phyloP scores from a whole-genome alignment of 2,113 vertebrate genomes.

The Callithrix jacchus region DNA sequence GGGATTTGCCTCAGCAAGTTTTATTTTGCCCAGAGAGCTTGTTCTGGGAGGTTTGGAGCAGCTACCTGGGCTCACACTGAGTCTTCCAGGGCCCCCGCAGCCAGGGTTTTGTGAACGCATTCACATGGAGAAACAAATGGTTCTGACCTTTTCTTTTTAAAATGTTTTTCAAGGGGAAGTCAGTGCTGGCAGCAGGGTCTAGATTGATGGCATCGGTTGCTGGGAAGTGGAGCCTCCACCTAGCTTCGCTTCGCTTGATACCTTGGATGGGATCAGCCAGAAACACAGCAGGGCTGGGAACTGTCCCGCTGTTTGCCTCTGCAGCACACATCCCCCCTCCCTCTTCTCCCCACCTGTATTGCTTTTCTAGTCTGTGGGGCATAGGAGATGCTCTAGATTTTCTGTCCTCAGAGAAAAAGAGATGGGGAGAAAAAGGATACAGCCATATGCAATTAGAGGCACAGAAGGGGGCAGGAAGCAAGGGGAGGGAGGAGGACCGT shows the following conservation, averaged over 20 bases:
- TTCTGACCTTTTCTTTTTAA: slow-evolving; percentile 64
- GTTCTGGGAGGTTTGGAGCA: not conserved
- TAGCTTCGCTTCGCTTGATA: not conserved
- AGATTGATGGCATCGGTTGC: not conserved
- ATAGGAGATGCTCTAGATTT: not conserved
- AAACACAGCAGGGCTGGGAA: not conserved
- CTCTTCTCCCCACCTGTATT: not conserved
- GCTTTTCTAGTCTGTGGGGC: not conserved
- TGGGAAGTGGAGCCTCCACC: not conserved
- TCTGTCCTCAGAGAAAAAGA: not conserved
- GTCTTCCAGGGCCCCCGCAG: not conserved
- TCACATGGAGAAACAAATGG: slow-evolving; percentile 46
- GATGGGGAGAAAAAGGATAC: not conserved
- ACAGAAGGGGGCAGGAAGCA: not conserved
- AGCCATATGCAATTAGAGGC: not conserved
- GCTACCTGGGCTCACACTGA: not conserved
- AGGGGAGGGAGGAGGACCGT: too few relatives aligned
- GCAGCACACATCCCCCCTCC: not conserved
- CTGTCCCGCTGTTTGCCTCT: not conserved
- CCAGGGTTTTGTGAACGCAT: slow-evolving; percentile 49
- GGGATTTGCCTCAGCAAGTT: not conserved
- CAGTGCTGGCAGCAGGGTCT: not conserved
- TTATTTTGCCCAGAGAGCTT: not conserved
- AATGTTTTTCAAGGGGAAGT: slow-evolving; percentile 40
- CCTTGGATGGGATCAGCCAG: not conserved